Conservation (phyloP, 64 coral and sea anemone genomes). For the Pocillopora verrucosa region DNA sequence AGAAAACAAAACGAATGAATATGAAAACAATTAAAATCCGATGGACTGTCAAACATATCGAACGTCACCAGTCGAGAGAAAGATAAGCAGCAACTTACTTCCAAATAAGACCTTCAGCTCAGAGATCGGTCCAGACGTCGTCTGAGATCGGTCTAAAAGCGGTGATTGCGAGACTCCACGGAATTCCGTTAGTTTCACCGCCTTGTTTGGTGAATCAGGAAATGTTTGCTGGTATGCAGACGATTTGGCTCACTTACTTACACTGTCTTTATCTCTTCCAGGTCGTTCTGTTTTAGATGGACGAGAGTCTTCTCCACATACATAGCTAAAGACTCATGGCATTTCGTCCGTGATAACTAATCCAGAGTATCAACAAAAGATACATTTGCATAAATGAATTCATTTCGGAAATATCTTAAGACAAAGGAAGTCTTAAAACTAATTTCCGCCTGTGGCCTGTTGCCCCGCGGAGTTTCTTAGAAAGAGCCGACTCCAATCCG, state of each 20-base stretch:
- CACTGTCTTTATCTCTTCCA: neutral
- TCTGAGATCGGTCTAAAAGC: too few relatives aligned
- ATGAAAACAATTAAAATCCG: neutral
- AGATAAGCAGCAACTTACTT: neutral
- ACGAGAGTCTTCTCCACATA: neutral
- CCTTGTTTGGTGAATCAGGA: too few relatives aligned
- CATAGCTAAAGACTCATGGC: neutral
- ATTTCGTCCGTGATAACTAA: neutral
- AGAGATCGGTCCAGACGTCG: neutral
- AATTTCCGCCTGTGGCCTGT: neutral
- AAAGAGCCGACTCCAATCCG: too few relatives aligned
- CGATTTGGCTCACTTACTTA: too few relatives aligned
- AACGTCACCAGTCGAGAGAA: neutral
- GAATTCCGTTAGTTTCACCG: too few relatives aligned
- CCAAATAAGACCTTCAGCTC: neutral
- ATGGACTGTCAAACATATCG: neutral
- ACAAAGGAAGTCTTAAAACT: constrained; percentile 3
- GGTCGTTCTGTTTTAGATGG: neutral
- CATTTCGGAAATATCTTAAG: neutral
- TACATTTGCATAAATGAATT: neutral
- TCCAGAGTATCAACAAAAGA: neutral
- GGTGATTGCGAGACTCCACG: too few relatives aligned
- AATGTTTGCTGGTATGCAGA: too few relatives aligned
- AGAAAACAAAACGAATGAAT: neutral
- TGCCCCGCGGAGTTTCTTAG: too few relatives aligned